Base-by-base conservation (phyloP, 1,140 invertebrate species). In the Octopus bimaculoides region DNA sequence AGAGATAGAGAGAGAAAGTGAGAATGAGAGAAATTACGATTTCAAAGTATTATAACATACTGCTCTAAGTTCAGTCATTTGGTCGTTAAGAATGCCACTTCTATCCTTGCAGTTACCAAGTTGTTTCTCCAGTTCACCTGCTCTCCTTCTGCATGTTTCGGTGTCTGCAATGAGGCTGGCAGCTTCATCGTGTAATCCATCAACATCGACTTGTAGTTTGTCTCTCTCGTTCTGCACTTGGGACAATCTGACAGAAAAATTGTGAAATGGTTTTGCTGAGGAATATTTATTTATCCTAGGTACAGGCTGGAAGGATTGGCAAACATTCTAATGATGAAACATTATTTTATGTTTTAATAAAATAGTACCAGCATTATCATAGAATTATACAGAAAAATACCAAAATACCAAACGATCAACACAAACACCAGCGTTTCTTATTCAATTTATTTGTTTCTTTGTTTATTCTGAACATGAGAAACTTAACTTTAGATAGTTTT, bases 271-370 rank as follows among this genome's bases (percentile, higher is more conserved):
- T 54, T 17, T 76, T 75, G 10, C 75, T 7, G 66, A 53, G 17
- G 53, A 73, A n/a, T 71, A 77, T 14, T 77, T 77, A 61, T 80
- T 80, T 20, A 80, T 12, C 69, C 80, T 82, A 17, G 54, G 53
- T 52, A 82, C 12, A 9, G 66, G 14, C 41, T 80, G 79, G 10
- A 73, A n/a, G 52, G 79, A 73, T 1, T 80, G 55, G 74, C 77
- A 79, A 77, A 52, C 73, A 76, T 52, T 75, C 52, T 41, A 41
- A 41, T 41, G 26, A 41, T 41, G 26, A 41, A 41, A 41, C 26
- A 41, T 41, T 41, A 41, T 41, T 41, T 41, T 41, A 41, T 41
- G 26, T 3, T 41, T 41, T 41, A 41, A 41, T 41, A 41, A 41
- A 41, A 41, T 41, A 41, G 26, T 41, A 41, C 26, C 26, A 2